Percentiles rank a stretch among this genome's conserved stretches.
Conservation (phyloP, 2,888 invertebrate genomes). For the Epistrophella euchroma region DNA sequence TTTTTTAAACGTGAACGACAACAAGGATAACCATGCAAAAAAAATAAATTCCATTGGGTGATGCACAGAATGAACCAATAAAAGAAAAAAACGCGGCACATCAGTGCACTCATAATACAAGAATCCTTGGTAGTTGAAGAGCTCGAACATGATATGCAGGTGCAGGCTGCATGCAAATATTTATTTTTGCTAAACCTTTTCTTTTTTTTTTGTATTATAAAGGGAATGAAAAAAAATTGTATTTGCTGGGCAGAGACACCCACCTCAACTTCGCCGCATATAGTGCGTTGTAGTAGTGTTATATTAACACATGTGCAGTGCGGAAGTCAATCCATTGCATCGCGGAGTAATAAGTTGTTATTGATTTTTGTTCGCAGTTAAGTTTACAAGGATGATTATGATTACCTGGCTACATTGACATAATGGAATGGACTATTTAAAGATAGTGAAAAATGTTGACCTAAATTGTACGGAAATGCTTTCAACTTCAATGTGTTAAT, state of each 20-base stretch:
- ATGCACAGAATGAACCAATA: constrained; percentile 61
- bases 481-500: no score
- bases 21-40: constrained; percentile 24
- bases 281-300: constrained; percentile 3
- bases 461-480: constrained; percentile 3
- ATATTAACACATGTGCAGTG: neutral
- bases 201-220: neutral
- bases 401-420: neutral
- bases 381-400: constrained; percentile 13
- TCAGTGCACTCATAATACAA: constrained; percentile 65
- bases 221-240: constrained; percentile 15
- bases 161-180: constrained; percentile 47
- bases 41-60: constrained; percentile 64
- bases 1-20: constrained; percentile 32
- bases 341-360: constrained; percentile 3
- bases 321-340: constrained; percentile 16
- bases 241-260: neutral
- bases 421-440: neutral
- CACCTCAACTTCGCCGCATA: neutral
- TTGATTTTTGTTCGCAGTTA: constrained; percentile 12
- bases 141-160: constrained; percentile 28
- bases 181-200: constrained; percentile 23
- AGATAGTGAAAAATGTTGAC: constrained; percentile 5
- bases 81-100: constrained; percentile 47
- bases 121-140: constrained; percentile 31